Evolutionary conservation across 2,797 vertebrate genomes (phyloP), one percentile per base, ranked within the genome.

Genomic region (Hipposideros larvatus): DNA sequence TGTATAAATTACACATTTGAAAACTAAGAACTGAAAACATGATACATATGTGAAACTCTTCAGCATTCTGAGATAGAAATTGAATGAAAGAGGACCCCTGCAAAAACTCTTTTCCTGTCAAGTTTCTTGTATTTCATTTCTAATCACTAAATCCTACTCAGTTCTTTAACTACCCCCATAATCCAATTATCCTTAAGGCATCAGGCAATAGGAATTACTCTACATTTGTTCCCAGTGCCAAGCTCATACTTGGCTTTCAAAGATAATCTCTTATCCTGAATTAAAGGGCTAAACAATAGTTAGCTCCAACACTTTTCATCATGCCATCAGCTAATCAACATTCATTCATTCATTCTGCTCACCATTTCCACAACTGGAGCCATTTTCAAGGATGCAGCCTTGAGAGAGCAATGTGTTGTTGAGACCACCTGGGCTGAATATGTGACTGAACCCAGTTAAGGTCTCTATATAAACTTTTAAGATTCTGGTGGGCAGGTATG

Each of bases 1-100:
- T 95, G 71, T 78, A 26, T 94, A 92, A 95, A 95, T 96, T 87
- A 80, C 63, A 26, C 77, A 84, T 86, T 96, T 97, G 59, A 96
- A 93, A 90, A 96, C 57, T 68, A 87, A 83, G 63, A 93, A 79
- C 77, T 70, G 92, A 91, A 97, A 86, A 86, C 68, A 71, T 83
- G 92, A 95, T 91, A 77, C 63, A 93, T 79, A 79, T 82, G 90
- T 91, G 85, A 96, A 95, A 65, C n/a, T 83, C 34, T 82, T 83
- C 43, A 90, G 84, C 41, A 82, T 63, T 68, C 90, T 53, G 88
- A 92, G 93, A 93, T 93, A 90, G 92, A 92, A 96, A 90, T 41
- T 9, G 59, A 95, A 93, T 65, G 70, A 93, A 96, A 95, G 73
- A 87, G 68, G 57, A 92, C 96, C 91, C 93, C 37, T 84, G 59